Evolutionary conservation across 2,888 invertebrate species (phyloP).

Genomic region (Hofmannophila pseudospretella): DNA sequence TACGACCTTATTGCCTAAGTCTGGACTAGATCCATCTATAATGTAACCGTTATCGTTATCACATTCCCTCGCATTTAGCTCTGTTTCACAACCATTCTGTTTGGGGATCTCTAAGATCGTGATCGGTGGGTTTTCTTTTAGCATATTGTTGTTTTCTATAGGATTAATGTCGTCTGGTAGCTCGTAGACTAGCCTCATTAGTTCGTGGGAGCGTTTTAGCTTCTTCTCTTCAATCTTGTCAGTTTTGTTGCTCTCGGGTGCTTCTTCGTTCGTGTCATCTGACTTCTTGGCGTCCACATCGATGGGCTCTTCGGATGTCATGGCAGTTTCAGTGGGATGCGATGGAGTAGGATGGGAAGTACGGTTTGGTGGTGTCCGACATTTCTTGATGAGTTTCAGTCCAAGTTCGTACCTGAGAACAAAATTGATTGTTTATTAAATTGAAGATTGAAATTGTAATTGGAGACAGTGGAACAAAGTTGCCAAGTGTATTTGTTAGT

Average conservation of each 20-base stretch:
- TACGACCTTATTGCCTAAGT: conserved; percentile 62
- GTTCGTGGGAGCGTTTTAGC: conserved; percentile 47
- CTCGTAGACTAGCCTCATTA: conserved; percentile 71
- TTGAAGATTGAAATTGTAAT: not conserved
- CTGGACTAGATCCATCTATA: conserved; percentile 47
- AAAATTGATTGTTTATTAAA: conserved; percentile 7
- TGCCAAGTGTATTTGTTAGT: no score
- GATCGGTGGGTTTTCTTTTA: conserved; percentile 68
- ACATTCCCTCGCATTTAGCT: conserved; percentile 42
- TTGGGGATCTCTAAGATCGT: conserved; percentile 67
- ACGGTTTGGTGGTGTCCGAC: conserved; percentile 28
- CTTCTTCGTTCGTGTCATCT: conserved; percentile 46
- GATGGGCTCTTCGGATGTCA: conserved; percentile 70
- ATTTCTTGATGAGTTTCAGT: conserved; percentile 34
- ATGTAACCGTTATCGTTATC: conserved; percentile 50
- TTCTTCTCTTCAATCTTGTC: conserved; percentile 41
- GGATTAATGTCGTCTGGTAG: conserved; percentile 59
- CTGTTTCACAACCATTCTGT: conserved; percentile 70
- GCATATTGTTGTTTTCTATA: conserved; percentile 61
- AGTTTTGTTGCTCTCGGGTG: conserved; percentile 42
- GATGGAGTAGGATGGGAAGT: conserved; percentile 18
- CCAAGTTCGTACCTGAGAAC: conserved; percentile 16
- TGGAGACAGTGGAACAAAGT: no score
- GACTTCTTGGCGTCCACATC: conserved; percentile 59
- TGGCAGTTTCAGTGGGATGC: conserved; percentile 42